Conservation (phyloP, 2,888 invertebrate species). For the Epinotia nisella region DNA sequence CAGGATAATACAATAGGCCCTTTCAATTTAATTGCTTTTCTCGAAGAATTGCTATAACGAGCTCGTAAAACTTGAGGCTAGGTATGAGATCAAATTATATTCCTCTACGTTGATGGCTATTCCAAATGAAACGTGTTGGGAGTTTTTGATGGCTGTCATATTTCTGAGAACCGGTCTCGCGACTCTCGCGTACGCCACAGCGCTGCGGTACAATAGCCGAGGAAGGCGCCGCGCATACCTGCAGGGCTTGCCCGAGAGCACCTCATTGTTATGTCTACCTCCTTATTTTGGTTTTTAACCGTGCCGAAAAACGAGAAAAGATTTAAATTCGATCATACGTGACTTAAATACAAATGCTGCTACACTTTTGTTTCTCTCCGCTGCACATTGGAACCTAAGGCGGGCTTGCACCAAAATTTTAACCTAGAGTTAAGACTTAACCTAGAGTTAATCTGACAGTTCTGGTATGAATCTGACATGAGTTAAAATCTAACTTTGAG, state of each 20-base stretch:
- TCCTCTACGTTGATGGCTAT: constrained; percentile 30
- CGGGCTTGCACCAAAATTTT: too few species aligned
- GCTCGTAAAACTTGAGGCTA: constrained; percentile 29
- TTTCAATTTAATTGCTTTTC: constrained; percentile 20
- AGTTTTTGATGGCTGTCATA: constrained; percentile 56
- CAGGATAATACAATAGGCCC: constrained; percentile 54
- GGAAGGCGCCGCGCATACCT: constrained; percentile 64
- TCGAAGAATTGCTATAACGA: constrained; percentile 7
- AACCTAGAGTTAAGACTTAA: too few species aligned
- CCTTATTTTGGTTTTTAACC: constrained; percentile 60
- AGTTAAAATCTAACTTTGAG: too few species aligned
- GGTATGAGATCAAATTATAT: constrained; percentile 21
- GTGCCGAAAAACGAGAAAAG: constrained; percentile 19
- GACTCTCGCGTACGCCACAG: constrained; percentile 59
- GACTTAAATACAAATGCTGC: constrained; percentile 9
- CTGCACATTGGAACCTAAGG: too few species aligned
- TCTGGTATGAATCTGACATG: too few species aligned
- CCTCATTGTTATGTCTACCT: constrained; percentile 59
- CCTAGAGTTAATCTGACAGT: too few species aligned
- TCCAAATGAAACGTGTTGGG: constrained; percentile 34
- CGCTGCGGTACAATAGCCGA: constrained; percentile 65
- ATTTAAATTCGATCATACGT: constrained; percentile 6
- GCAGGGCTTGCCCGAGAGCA: constrained; percentile 51
- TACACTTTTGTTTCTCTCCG: not conserved
- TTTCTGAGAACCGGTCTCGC: constrained; percentile 78